Base-by-base conservation (phyloP, 2,797 vertebrate species). In the Clamator glandarius region DNA sequence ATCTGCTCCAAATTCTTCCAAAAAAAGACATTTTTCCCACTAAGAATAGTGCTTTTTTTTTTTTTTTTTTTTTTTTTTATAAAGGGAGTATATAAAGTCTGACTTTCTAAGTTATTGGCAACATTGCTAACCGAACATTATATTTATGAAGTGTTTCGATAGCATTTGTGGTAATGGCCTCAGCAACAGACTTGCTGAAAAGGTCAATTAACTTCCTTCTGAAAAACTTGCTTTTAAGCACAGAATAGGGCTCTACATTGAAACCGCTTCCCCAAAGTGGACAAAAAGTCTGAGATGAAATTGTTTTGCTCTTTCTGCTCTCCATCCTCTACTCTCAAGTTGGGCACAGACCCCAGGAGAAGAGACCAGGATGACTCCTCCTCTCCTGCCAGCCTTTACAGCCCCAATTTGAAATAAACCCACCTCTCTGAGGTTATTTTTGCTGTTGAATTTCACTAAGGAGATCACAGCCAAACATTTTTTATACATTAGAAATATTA, bases 1-100 rank as follows among this genome's bases (percentile, higher is more conserved):
- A 82, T 66, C 84, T 95, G 96, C 83, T 95, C 95, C 91, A 95
- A 92, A 95, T 96, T 91, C 93, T 87, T 93, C 77, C 35, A 16
- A 61, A 86, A 58, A 88, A 93, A 91, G 87, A 76, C 9, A 52
- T 33, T 76, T 89, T 89, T 88, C 93, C 76, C 52, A 57, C 86
- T 88, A 95, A 94, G 77, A 95, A 86, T 52, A 87, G 76, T 24
- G n/a, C n/a, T n/a, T n/a, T n/a, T n/a, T n/a, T n/a, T n/a, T n/a
- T n/a, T 73, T 13, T 58, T 33, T 85, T 85, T 89, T 51, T 51
- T 81, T 80, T 84, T 48, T 23, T 48, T 23, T 44, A 44, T 17
- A 21, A 90, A 84, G 63, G 58, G 58, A 93, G 59, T 42, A 78
- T 84, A 26, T 84, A 26, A 94, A 90, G 86, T 76, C 88, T 88